A percentile compares a stretch with the other conserved stretches of the same genome.
Conservation (phyloP, 2,888 invertebrate species). For the Acanthacorydalis orientalis region DNA sequence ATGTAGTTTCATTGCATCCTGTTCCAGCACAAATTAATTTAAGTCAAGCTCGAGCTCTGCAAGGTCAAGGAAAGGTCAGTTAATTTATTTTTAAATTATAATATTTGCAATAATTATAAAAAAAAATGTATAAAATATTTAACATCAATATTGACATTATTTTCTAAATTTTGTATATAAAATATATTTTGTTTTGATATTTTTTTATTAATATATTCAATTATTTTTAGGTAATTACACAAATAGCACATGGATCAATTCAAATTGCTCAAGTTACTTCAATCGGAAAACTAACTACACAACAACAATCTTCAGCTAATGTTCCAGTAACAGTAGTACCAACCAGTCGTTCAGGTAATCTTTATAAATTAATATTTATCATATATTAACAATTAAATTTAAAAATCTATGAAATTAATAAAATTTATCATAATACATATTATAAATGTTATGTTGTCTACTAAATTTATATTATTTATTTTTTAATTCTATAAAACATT, state of each 20-base stretch:
- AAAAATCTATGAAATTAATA: too few relatives aligned
- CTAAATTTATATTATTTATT: too few relatives aligned
- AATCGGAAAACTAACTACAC: slow-evolving; percentile 17
- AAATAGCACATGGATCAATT: slow-evolving; percentile 23
- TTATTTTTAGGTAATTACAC: slow-evolving; percentile 22
- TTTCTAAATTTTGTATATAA: too few relatives aligned
- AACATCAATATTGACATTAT: not conserved
- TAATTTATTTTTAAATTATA: not conserved
- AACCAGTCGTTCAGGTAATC: slow-evolving; percentile 22
- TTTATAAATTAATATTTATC: not conserved
- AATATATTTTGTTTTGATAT: too few relatives aligned
- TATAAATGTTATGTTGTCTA: too few relatives aligned
- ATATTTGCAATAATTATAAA: not conserved
- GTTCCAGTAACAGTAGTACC: slow-evolving; percentile 11
- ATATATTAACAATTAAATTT: too few relatives aligned
- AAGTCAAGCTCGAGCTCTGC: slow-evolving; percentile 3
- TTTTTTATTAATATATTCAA: not conserved
- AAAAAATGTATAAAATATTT: too few relatives aligned
- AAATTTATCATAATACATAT: too few relatives aligned
- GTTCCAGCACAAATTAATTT: slow-evolving; percentile 6
- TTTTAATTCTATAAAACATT: too few relatives aligned
- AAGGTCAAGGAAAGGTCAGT: slow-evolving; percentile 5
- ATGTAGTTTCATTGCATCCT: slow-evolving; percentile 8
- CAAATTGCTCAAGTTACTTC: slow-evolving; percentile 23
- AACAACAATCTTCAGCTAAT: slow-evolving; percentile 9